Base-by-base conservation (phyloP, 2,113 vertebrate species). In the Pollachius pollachius region DNA sequence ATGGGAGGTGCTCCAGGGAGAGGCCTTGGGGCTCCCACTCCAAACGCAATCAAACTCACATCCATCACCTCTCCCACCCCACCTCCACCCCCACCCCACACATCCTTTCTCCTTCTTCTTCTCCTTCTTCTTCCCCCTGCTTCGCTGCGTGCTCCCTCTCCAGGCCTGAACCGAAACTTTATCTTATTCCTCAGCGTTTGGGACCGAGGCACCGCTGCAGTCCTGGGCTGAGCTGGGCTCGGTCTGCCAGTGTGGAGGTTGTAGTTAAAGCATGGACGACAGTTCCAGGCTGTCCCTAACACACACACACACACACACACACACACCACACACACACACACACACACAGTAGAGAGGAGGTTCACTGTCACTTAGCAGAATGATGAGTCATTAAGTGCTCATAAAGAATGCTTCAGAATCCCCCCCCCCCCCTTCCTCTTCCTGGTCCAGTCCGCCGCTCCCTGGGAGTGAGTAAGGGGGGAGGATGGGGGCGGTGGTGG, bases 341-440 rank as follows among this genome's bases (percentile, higher is more conserved):
- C 54, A 56, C 54, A 56, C 54, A 56, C 54, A 56, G 54, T 41
- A 41, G 37, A 41, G 37, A 11, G 37, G 37, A 60, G 16, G 12
- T 23, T 62, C 65, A 54, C 81, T 80, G 75, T 78, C 73, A 69
- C 56, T 41, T 74, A 18, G 79, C 75, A 81, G 61, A 80, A 81
- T 77, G 81, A 84, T 87, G 86, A 88, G 77, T 86, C 79, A 88
- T 86, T 81, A 84, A 75, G 70, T 77, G 66, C 69, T 84, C 84
- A 76, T 56, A 41, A 41, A 41, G 37, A 41, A 41, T 41, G 3
- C 11, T 41, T 11, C 11, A 37, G 34, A 37, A 37, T n/a, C 13
- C 13, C 18, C 64, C 64, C 18, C 13, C 67, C 48, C 15, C 54
- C 54, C 15, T 15, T 15, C 54, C 54, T 15, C 54, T n/a, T 1